phyloP scores from a whole-genome alignment of 64 coral and sea anemone genomes.

The Catalaphyllia jardinei region DNA sequence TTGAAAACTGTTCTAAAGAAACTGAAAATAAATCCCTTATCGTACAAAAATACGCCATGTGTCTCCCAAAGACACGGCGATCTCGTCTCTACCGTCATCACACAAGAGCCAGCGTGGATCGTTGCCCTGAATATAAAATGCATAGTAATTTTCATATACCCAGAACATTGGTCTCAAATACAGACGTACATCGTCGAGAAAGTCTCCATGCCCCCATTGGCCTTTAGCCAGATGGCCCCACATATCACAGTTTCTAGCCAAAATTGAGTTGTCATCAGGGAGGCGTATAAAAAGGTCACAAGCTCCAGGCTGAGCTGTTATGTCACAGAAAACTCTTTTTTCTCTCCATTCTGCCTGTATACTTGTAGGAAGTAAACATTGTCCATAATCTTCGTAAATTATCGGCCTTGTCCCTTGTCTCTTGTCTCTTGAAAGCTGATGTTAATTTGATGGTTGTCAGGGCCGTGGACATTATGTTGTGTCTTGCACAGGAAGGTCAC shows the following conservation, averaged over 20 bases:
- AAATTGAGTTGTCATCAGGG: not conserved
- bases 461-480: too few relatives aligned
- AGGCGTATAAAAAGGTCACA: not conserved
- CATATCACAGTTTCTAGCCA: not conserved
- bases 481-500: too few relatives aligned
- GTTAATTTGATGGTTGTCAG: too few relatives aligned
- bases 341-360: too few relatives aligned
- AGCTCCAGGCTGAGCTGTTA: not conserved
- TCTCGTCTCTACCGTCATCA: not conserved
- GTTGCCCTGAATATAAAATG: too few relatives aligned
- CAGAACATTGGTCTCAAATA: not conserved
- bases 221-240: not conserved
- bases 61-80: not conserved
- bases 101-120: not conserved
- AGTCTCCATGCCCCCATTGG: not conserved
- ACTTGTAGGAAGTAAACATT: too few relatives aligned
- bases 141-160: not conserved
- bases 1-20: too few relatives aligned
- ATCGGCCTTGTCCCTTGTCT: too few relatives aligned
- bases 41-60: constrained; percentile 39
- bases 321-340: not conserved
- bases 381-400: too few relatives aligned
- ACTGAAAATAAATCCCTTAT: not conserved
- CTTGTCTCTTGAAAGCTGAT: too few relatives aligned
- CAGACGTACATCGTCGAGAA: not conserved